phyloP scores from a whole-genome alignment of 2,113 vertebrate species.

The Myxocyprinus asiaticus region DNA sequence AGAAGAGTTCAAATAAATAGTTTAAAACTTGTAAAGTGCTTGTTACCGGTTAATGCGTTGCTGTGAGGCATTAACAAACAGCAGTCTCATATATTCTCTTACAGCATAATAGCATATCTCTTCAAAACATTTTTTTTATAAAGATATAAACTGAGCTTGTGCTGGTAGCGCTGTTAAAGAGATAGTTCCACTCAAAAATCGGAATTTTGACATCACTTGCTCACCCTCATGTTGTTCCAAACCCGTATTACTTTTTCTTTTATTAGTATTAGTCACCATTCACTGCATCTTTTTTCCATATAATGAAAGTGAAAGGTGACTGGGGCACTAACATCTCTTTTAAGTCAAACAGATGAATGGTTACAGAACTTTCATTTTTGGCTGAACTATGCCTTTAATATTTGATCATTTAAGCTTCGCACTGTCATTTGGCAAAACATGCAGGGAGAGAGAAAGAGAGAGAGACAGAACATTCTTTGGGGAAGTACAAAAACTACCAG shows the following conservation, averaged over 20 bases:
- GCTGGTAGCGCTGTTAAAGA: slow-evolving; percentile 36
- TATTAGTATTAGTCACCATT: too few species aligned
- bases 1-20: slow-evolving; percentile 83
- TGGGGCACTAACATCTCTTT: too few species aligned
- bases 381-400: too few species aligned
- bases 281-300: too few species aligned
- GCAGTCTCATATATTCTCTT: slow-evolving; percentile 74
- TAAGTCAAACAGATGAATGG: too few species aligned
- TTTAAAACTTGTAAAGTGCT: slow-evolving; percentile 73
- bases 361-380: too few species aligned
- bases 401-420: slow-evolving; percentile 50
- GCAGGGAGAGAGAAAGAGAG: slow-evolving; percentile 56
- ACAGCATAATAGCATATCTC: slow-evolving; percentile 59
- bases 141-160: slow-evolving; percentile 66
- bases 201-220: too few species aligned
- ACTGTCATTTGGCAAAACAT: slow-evolving; percentile 80
- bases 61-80: slow-evolving; percentile 80
- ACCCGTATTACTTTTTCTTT: too few species aligned
- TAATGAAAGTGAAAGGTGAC: too few species aligned
- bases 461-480: slow-evolving; percentile 74
- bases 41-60: slow-evolving; percentile 79
- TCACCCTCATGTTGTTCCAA: too few species aligned
- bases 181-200: too few species aligned
- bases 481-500: slow-evolving; percentile 74
- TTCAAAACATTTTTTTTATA: slow-evolving; percentile 62